Percentiles rank a stretch among this genome's conserved stretches.
phyloP scores from a whole-genome alignment of 1,140 invertebrate species.

The Bathynomus jamesi region DNA sequence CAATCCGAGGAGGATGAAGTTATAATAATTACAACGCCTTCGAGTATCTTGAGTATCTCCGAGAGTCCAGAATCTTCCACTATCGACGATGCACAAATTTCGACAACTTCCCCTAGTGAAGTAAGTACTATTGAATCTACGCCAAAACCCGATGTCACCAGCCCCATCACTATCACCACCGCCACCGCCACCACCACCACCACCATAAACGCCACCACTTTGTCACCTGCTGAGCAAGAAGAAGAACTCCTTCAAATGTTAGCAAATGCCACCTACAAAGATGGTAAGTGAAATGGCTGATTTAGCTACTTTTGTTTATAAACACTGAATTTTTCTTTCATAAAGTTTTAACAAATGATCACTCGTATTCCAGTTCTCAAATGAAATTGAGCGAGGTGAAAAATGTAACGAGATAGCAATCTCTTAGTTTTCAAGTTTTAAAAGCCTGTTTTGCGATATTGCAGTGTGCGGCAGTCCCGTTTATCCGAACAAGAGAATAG shows the following conservation, averaged over 20 bases:
- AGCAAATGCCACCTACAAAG: slow-evolving; percentile 59
- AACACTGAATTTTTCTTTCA: not conserved
- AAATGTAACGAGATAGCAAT: not conserved
- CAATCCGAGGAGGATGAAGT: too few relatives aligned
- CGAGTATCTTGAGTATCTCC: too few relatives aligned
- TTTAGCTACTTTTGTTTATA: not conserved
- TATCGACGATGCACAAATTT: too few relatives aligned
- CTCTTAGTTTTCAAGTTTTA: not conserved
- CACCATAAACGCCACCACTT: not conserved
- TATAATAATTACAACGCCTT: too few relatives aligned
- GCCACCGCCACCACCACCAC: not conserved
- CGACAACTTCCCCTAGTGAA: too few relatives aligned
- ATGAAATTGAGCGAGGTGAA: not conserved
- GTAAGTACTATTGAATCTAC: too few relatives aligned
- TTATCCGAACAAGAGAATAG: slow-evolving; percentile 71
- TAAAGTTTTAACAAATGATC: not conserved
- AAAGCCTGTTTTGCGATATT: not conserved
- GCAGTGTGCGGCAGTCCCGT: slow-evolving; percentile 74
- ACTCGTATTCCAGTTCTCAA: slow-evolving; percentile 38
- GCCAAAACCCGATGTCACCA: too few relatives aligned
- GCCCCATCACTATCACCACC: not conserved
- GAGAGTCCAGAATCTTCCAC: too few relatives aligned
- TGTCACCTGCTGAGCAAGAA: not conserved
- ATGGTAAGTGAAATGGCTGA: slow-evolving; percentile 47
- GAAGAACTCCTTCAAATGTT: slow-evolving; percentile 18